These are phyloP conservation scores for Varanus salvator DNA, from an alignment of 2,113 vertebrate species.

Conservation along the genomic window DNA sequence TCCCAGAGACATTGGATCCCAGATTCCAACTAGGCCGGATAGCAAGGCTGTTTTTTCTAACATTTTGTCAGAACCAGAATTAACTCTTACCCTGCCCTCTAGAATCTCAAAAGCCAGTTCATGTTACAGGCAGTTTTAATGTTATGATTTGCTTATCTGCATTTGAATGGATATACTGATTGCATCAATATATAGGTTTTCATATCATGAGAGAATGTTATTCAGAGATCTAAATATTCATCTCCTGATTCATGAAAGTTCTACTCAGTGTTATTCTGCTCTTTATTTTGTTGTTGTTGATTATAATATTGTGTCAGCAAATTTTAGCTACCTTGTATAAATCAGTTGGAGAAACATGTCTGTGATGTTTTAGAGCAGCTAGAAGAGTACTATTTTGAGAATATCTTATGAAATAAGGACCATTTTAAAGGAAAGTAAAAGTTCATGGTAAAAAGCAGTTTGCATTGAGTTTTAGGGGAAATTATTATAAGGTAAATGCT, in stretches of 20 bases:
- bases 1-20: too few relatives aligned
- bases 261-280: constrained; percentile 51
- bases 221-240: constrained; percentile 52
- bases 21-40: too few relatives aligned
- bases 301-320: constrained; percentile 55
- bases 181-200: constrained; percentile 49
- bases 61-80: too few relatives aligned
- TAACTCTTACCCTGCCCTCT: too few relatives aligned
- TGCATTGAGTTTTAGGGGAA: neutral
- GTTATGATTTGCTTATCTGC: constrained; percentile 40
- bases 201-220: constrained; percentile 29
- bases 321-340: constrained; percentile 57
- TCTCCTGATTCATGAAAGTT: constrained; percentile 54
- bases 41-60: too few relatives aligned
- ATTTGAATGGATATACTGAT: constrained; percentile 52
- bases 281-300: constrained; percentile 27
- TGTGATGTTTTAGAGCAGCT: constrained; percentile 36
- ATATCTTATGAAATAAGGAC: neutral
- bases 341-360: constrained; percentile 32
- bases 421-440: neutral
- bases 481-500: neutral
- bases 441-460: neutral
- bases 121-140: too few relatives aligned
- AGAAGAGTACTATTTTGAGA: constrained; percentile 4
- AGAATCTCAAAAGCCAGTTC: too few relatives aligned